Evolutionary conservation across 1,140 invertebrate species (phyloP).

Genomic region (Spodoptera frugiperda): DNA sequence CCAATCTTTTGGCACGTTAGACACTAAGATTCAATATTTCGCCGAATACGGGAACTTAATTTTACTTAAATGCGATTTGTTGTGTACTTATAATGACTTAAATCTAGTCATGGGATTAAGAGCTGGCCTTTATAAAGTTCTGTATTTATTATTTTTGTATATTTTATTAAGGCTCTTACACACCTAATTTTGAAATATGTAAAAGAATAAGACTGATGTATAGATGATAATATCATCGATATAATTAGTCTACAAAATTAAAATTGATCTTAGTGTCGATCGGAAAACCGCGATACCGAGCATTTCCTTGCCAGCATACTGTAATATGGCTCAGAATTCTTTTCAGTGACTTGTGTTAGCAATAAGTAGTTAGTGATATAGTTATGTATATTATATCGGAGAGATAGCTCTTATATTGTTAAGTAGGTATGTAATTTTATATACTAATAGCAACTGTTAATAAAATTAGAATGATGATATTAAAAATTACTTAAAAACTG

Average conservation of each 20-base stretch:
- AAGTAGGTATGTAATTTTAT: slow-evolving; percentile 50
- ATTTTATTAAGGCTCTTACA: slow-evolving; percentile 19
- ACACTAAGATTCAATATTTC: slow-evolving; percentile 66
- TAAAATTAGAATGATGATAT: slow-evolving; percentile 46
- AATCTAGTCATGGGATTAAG: slow-evolving; percentile 69
- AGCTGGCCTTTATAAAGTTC: slow-evolving; percentile 1
- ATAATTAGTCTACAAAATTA: slow-evolving; percentile 38
- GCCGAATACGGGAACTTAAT: slow-evolving; percentile 12
- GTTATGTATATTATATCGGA: slow-evolving; percentile 53
- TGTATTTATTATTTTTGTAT: slow-evolving; percentile 23
- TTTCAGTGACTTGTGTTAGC: slow-evolving; percentile 61
- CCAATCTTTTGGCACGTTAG: slow-evolving; percentile 45
- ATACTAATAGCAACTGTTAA: slow-evolving; percentile 44
- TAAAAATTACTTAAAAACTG: slow-evolving; percentile 41
- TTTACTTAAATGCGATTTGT: slow-evolving; percentile 49
- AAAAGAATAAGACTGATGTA: slow-evolving; percentile 50
- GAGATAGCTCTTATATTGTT: slow-evolving; percentile 54
- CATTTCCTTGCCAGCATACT: slow-evolving; percentile 58
- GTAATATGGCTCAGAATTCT: slow-evolving; percentile 50
- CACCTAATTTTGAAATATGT: slow-evolving; percentile 17
- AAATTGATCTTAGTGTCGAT: slow-evolving; percentile 64
- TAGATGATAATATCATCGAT: slow-evolving; percentile 21
- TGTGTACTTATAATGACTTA: slow-evolving; percentile 68
- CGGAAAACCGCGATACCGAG: slow-evolving; percentile 43
- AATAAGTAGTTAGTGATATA: slow-evolving; percentile 58